Base-by-base conservation (phyloP, 2,113 vertebrate genomes). In the Sylvia atricapilla region DNA sequence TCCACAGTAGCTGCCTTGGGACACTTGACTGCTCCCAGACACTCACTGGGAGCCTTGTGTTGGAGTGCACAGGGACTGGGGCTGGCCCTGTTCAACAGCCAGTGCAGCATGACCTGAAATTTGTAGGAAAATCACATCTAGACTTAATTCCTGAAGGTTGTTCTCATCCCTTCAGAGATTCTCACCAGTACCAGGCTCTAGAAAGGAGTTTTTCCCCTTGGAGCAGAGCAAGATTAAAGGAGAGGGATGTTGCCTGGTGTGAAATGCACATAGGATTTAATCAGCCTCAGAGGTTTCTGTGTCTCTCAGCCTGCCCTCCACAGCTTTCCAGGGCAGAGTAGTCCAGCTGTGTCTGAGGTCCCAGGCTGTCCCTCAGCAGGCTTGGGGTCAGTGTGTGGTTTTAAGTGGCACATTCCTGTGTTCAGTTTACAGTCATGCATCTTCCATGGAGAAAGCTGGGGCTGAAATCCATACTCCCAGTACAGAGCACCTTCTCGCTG, bases 301-400 rank as follows among this genome's bases (percentile, higher is more conserved):
- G 16, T 28, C 59, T 18, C 70, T 76, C 47, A 23, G 41, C 50
- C 43, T 33, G 3, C 12, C 25, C 15, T 53, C 50, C 2, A 1
- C 70, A 78, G 85, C 39, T 84, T 55, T 31, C 44, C 3, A 13
- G 52, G 72, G 27, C n/a, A 41, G 44, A 73, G 66, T 11, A 43
- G 30, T n/a, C 67, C 17, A 59, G 41, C 92, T 43, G 6, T 25
- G 0, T 7, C 25, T 0, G 0, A 18, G 53, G 11, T 35, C 15
- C 21, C 39, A 31, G 13, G 4, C 50, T 76, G 25, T 62, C 75
- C 75, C 37, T 69, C 3, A 9, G 30, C 16, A 1, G 37, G 8
- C 39, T 0, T 20, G 22, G 5, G 37, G 18, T 58, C 28, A 21
- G 30, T 12, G 31, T 23, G 0, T 31, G 89, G 77, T 59, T 87